Evolutionary conservation across 2,797 vertebrate genomes (phyloP).

Genomic region (Crenuchus spilurus): DNA sequence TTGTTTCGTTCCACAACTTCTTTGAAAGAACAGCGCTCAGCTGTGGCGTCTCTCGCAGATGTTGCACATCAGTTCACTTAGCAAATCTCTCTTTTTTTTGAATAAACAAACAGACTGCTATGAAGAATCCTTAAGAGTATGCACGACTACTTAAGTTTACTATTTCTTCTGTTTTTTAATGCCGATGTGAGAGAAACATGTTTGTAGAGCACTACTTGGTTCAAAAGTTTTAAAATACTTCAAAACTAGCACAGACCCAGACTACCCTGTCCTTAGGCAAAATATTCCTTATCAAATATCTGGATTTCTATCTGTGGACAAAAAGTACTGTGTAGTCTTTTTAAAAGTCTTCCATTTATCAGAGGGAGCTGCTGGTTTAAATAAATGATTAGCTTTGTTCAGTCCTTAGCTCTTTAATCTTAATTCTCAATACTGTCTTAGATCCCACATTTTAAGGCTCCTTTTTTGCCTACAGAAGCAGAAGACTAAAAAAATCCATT

Average conservation of each 20-base stretch:
- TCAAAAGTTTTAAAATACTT: background rate
- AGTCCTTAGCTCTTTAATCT: slow-evolving; percentile 39
- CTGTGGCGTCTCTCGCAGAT: background rate
- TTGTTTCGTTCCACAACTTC: background rate
- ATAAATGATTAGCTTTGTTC: slow-evolving; percentile 44
- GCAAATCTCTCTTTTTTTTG: background rate
- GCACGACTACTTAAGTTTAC: no score
- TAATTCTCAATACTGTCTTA: slow-evolving; percentile 38
- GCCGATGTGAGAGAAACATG: background rate
- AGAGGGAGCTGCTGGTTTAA: slow-evolving; percentile 15
- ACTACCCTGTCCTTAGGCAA: background rate
- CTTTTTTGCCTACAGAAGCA: slow-evolving; percentile 39
- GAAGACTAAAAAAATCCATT: slow-evolving; percentile 49
- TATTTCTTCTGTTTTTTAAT: no score
- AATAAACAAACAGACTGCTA: background rate
- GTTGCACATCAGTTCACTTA: background rate
- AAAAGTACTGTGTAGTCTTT: background rate
- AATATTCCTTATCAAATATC: background rate
- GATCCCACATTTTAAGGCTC: slow-evolving; percentile 33
- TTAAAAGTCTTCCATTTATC: slow-evolving; percentile 16
- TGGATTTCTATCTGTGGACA: background rate
- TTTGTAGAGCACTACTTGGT: background rate
- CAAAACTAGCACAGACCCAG: background rate
- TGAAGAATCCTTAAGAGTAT: background rate
- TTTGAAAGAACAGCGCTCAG: background rate